Evolutionary conservation across 2,888 invertebrate genomes (phyloP).

Genomic region (Plagodis dolabraria): DNA sequence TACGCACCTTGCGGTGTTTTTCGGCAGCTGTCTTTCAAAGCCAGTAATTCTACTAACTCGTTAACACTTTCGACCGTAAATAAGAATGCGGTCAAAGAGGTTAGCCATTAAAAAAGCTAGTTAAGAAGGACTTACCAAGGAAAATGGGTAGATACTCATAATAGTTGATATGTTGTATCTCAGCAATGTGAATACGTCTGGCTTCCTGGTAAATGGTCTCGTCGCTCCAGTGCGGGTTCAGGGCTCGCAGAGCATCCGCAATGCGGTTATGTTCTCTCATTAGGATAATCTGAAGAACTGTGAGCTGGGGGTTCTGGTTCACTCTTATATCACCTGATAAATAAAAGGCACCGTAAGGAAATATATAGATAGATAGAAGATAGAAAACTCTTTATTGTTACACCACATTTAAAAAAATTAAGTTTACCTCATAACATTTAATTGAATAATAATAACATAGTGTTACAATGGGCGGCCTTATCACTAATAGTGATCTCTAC

Average conservation of each 20-base stretch:
- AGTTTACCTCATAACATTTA: no score
- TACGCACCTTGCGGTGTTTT: no score
- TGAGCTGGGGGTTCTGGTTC: slow-evolving; percentile 90
- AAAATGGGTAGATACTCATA: slow-evolving; percentile 92
- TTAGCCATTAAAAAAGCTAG: background rate
- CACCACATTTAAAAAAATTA: no score
- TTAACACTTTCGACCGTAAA: no score
- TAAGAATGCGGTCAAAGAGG: background rate
- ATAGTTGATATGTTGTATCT: slow-evolving; percentile 90
- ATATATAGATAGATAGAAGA: no score
- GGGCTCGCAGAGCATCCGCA: slow-evolving; percentile 81
- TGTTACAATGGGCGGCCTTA: no score
- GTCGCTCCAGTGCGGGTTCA: slow-evolving; percentile 92
- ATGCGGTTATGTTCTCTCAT: slow-evolving; percentile 91
- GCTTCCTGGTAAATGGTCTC: slow-evolving; percentile 90
- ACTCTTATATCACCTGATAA: slow-evolving; percentile 86
- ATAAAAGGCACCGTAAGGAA: slow-evolving; percentile 6
- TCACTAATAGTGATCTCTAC: no score
- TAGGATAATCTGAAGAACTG: slow-evolving; percentile 87
- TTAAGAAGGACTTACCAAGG: slow-evolving; percentile 81
- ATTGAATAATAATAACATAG: no score
- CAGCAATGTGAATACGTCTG: slow-evolving; percentile 87
- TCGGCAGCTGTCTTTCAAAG: no score
- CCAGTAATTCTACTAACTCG: no score
- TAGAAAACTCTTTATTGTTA: no score